These are phyloP conservation scores for Eolophus roseicapilla DNA, from an alignment of 2,113 vertebrate genomes.

Conservation along the genomic window DNA sequence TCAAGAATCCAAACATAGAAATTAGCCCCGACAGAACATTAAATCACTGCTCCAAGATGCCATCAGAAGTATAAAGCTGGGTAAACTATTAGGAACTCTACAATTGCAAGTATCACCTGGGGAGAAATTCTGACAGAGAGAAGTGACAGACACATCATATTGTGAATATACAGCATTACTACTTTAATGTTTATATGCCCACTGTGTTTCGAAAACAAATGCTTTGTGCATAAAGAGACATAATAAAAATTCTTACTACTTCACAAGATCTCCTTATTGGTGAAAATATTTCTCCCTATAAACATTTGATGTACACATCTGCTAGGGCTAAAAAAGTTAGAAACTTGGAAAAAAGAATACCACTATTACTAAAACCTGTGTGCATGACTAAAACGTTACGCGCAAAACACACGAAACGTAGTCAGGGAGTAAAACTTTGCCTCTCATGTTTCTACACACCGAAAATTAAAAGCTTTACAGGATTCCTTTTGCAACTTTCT, in stretches of 20 bases:
- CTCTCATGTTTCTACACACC: not conserved
- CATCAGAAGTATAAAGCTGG: not conserved
- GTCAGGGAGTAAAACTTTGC: not conserved
- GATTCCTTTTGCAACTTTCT: not conserved
- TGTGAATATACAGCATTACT: constrained; percentile 54
- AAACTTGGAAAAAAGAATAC: not conserved
- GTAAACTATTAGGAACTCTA: constrained; percentile 43
- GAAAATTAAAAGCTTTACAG: constrained; percentile 10
- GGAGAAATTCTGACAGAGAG: constrained; percentile 59
- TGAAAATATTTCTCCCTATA: constrained; percentile 55
- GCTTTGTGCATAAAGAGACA: constrained; percentile 56
- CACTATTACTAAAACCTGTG: not conserved
- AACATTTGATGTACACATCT: constrained; percentile 69
- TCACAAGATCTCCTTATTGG: constrained; percentile 51
- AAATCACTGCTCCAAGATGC: constrained; percentile 38
- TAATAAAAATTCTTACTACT: constrained; percentile 60
- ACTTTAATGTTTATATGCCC: constrained; percentile 67
- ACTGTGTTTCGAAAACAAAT: constrained; percentile 66
- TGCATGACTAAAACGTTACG: not conserved
- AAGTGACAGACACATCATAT: constrained; percentile 46
- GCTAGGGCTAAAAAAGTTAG: constrained; percentile 28
- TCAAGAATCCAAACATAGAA: not conserved
- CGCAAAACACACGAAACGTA: constrained; percentile 17
- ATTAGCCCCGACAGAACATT: constrained; percentile 11
- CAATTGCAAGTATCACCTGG: constrained; percentile 38